A percentile compares a stretch with the other conserved stretches of the same genome.
These are phyloP conservation scores for Enteromius unitaeniatus DNA, from an alignment of 2,797 vertebrate genomes.

Conservation along the genomic window DNA sequence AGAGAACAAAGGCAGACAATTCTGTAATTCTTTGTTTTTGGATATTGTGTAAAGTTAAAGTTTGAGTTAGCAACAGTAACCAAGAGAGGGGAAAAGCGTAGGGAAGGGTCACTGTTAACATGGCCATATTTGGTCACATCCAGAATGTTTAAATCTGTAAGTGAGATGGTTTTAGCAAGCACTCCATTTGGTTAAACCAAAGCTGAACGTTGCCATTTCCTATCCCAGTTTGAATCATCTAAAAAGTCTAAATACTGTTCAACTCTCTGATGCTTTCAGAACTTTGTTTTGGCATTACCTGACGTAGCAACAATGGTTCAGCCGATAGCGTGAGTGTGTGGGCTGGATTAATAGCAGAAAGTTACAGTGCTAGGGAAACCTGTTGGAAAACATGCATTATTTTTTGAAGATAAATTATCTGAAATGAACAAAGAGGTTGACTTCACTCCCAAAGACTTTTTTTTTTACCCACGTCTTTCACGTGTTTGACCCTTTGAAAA, in stretches of 20 bases:
- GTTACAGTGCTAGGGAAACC: neutral
- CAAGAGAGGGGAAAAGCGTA: neutral
- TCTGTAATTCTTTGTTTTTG: neutral
- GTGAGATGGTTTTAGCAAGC: neutral
- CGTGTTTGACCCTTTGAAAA: slow-evolving; percentile 54
- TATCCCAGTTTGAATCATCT: neutral
- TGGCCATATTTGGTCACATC: neutral
- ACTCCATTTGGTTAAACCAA: neutral
- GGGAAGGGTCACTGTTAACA: neutral
- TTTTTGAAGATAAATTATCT: neutral
- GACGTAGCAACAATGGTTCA: neutral
- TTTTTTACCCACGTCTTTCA: slow-evolving; percentile 40
- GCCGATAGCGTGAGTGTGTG: neutral
- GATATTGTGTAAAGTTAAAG: neutral
- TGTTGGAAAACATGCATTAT: neutral
- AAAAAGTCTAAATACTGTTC: neutral
- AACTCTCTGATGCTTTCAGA: neutral
- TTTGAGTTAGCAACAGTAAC: neutral
- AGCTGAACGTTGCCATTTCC: neutral
- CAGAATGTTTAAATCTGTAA: neutral
- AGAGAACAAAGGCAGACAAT: neutral
- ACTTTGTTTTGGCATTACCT: neutral
- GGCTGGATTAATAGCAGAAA: neutral
- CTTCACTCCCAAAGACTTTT: slow-evolving; percentile 2
- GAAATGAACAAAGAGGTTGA: neutral